phyloP scores from a whole-genome alignment of 2,113 vertebrate species.

The Oryzias melastigma region DNA sequence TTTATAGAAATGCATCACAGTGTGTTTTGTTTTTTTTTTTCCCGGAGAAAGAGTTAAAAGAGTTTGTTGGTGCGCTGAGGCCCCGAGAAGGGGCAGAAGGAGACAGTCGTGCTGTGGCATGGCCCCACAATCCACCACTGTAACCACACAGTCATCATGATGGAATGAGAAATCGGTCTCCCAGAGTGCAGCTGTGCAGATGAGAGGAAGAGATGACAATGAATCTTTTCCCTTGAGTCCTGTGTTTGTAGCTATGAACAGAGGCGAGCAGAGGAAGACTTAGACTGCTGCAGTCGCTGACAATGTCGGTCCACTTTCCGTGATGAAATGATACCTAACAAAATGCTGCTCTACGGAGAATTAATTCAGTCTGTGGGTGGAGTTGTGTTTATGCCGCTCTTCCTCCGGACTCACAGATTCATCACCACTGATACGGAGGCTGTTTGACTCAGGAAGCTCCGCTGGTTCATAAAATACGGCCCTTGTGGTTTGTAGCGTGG shows the following conservation, averaged over 20 bases:
- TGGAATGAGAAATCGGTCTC: conserved; percentile 71
- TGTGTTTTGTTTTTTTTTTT: conserved; percentile 4
- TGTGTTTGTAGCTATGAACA: conserved; percentile 23
- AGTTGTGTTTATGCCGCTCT: conserved; percentile 47
- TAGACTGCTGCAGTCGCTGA: conserved; percentile 9
- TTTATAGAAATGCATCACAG: conserved; percentile 6
- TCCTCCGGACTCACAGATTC: conserved; percentile 27
- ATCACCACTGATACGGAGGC: conserved; percentile 18
- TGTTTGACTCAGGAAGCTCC: conserved; percentile 39
- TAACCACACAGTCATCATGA: conserved; percentile 62
- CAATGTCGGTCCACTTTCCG: conserved; percentile 1
- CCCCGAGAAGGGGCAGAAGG: conserved; percentile 15
- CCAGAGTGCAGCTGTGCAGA: conserved; percentile 42
- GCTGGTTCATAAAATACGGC: conserved; percentile 18
- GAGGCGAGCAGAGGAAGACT: conserved; percentile 51
- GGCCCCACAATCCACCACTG: conserved; percentile 23
- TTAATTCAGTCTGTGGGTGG: conserved; percentile 29
- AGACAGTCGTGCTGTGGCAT: conserved; percentile 7
- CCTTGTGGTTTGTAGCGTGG: conserved; percentile 26
- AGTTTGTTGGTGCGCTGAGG: conserved; percentile 14
- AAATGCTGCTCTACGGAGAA: conserved; percentile 34
- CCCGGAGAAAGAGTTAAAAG: conserved; percentile 1
- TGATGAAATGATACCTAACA: conserved; percentile 21
- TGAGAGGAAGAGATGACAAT: conserved; percentile 73
- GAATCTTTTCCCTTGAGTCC: conserved; percentile 51